A percentile compares a stretch with the other conserved stretches of the same genome.
phyloP scores from a whole-genome alignment of 1,140 invertebrate genomes.

The Daktulosphaira vitifoliae region DNA sequence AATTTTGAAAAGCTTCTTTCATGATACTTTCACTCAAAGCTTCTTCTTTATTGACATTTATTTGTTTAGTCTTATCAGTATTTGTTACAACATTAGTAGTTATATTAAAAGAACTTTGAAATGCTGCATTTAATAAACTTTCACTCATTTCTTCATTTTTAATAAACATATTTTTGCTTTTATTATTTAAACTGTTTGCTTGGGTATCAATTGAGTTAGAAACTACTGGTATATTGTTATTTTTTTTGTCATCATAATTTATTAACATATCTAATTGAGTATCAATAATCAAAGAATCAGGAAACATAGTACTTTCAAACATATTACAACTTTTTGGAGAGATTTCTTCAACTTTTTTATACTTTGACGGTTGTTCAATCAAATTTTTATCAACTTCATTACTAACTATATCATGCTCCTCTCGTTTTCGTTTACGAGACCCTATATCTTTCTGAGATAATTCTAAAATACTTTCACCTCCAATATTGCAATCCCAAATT shows the following conservation, averaged over 20 bases:
- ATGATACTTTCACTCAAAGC: conserved; percentile 24
- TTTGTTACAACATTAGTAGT: conserved; percentile 9
- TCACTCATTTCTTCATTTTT: conserved; percentile 13
- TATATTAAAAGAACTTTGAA: conserved; percentile 34
- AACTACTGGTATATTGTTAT: background rate
- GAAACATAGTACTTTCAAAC: conserved; percentile 19
- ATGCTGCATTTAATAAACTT: conserved; percentile 20
- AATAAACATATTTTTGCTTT: too few species aligned
- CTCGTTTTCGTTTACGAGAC: conserved; percentile 13
- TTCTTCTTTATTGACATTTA: too few species aligned
- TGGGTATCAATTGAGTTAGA: background rate
- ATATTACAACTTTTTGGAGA: background rate
- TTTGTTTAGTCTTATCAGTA: too few species aligned
- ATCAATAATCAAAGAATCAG: conserved; percentile 32
- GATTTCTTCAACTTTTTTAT: conserved; percentile 1
- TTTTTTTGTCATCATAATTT: conserved; percentile 5
- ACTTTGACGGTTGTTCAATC: background rate
- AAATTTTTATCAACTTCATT: background rate
- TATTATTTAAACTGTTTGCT: background rate
- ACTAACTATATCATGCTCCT: background rate
- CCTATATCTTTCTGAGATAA: conserved; percentile 29
- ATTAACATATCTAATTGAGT: conserved; percentile 33
- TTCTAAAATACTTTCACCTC: conserved; percentile 39
- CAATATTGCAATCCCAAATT: conserved; percentile 38
- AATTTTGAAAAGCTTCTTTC: conserved; percentile 32